Evolutionary conservation across 1,140 invertebrate species (phyloP).

Genomic region (Pogonognathellus flavescens): DNA sequence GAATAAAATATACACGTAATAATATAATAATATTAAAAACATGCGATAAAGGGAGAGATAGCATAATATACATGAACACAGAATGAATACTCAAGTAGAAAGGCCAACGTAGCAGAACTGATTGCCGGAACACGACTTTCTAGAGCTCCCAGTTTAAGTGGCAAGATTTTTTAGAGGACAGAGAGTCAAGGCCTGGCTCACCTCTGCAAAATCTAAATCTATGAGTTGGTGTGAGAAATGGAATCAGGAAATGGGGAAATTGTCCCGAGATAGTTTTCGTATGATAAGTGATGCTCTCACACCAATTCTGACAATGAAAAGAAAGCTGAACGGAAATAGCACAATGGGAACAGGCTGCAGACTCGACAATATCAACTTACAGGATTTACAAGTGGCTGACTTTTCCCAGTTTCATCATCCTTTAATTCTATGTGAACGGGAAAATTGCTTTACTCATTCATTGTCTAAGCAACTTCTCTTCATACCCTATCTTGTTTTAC

Average conservation of each 20-base stretch:
- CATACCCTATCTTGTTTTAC: slow-evolving; percentile 11
- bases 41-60: not conserved
- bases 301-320: slow-evolving; percentile 59
- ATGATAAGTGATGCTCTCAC: slow-evolving; percentile 58
- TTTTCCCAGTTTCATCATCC: slow-evolving; percentile 63
- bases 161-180: slow-evolving; percentile 51
- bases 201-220: slow-evolving; percentile 60
- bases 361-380: slow-evolving; percentile 69
- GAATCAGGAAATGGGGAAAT: slow-evolving; percentile 59
- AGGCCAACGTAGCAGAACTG: slow-evolving; percentile 60
- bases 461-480: slow-evolving; percentile 27
- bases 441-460: slow-evolving; percentile 57
- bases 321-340: slow-evolving; percentile 62
- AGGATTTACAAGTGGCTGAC: slow-evolving; percentile 64
- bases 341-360: slow-evolving; percentile 59
- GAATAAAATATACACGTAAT: too few relatives aligned
- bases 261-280: slow-evolving; percentile 60
- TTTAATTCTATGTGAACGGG: slow-evolving; percentile 59
- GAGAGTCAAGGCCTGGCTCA: slow-evolving; percentile 55
- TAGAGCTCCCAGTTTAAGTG: slow-evolving; percentile 41
- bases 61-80: not conserved
- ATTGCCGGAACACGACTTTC: slow-evolving; percentile 59
- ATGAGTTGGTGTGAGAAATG: slow-evolving; percentile 55
- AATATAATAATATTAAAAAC: too few relatives aligned
- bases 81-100: slow-evolving; percentile 2